Conservation (phyloP, 1,140 invertebrate genomes). For the Propsilocerus akamusi region DNA sequence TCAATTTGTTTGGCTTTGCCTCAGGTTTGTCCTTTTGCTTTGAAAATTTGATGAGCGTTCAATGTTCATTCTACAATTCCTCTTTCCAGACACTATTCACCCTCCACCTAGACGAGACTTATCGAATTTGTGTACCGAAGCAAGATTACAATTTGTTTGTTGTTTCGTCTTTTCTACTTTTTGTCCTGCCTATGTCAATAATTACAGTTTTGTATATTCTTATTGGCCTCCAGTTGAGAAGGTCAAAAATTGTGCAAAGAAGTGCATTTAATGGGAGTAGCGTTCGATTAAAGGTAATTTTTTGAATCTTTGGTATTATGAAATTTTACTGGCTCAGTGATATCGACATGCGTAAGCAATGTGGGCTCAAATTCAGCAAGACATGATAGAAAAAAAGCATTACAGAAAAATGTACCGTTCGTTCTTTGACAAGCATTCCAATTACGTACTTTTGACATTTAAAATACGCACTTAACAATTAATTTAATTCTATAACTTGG, state of each 20-base stretch:
- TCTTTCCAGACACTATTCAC: not conserved
- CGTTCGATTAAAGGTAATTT: not conserved
- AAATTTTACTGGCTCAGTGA: not conserved
- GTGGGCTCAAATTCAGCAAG: not conserved
- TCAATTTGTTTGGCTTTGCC: not conserved
- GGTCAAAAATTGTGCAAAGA: not conserved
- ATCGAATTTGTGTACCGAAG: not conserved
- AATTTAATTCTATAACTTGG: too few species aligned
- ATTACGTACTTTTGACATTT: not conserved
- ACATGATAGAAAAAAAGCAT: too few species aligned
- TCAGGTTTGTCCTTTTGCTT: not conserved
- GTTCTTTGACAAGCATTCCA: not conserved
- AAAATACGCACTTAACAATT: not conserved
- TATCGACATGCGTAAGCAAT: not conserved
- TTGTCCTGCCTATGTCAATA: not conserved
- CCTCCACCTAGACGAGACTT: not conserved
- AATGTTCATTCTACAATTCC: not conserved
- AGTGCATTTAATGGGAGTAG: not conserved
- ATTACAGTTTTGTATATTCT: not conserved
- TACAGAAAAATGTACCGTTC: not conserved
- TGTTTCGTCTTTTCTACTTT: not conserved
- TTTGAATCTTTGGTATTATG: not conserved
- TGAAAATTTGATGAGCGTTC: not conserved
- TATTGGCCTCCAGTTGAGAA: not conserved
- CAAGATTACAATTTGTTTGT: not conserved